Conservation (phyloP, 2,797 vertebrate genomes). For the Psittacula echo region DNA sequence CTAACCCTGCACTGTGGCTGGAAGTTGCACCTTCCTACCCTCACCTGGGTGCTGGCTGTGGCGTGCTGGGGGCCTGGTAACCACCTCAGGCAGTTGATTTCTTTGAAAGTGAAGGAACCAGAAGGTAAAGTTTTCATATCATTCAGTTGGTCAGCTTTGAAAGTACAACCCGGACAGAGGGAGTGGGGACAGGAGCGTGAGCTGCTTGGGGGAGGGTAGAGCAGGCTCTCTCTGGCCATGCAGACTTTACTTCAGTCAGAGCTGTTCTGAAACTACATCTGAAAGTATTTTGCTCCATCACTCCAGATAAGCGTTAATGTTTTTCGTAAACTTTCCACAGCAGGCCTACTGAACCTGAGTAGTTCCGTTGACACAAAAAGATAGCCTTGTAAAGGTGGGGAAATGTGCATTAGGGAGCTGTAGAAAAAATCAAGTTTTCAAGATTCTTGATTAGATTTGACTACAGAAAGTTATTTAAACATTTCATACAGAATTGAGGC, state of each 20-base stretch:
- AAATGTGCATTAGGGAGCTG: not conserved
- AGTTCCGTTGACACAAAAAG: not conserved
- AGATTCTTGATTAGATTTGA: not conserved
- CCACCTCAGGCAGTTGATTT: not conserved
- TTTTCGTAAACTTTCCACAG: not conserved
- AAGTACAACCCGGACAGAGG: not conserved
- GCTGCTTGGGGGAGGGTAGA: not conserved
- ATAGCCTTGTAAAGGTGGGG: not conserved
- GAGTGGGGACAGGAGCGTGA: not conserved
- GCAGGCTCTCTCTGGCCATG: not conserved
- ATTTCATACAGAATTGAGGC: not conserved
- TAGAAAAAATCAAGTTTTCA: not conserved
- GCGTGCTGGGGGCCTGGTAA: not conserved
- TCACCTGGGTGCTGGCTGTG: not conserved
- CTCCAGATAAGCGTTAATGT: not conserved
- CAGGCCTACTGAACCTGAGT: not conserved
- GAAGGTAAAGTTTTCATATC: not conserved
- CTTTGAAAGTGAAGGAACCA: not conserved
- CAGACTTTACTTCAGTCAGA: not conserved
- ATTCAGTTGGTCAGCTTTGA: fast-evolving
- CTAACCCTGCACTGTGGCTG: not conserved
- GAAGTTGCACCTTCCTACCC: not conserved
- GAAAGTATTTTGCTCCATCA: not conserved
- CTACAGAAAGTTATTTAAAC: not conserved
- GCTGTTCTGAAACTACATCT: not conserved